Conservation (phyloP, 2,113 vertebrate genomes). For the Tenebrosternarchus preto region DNA sequence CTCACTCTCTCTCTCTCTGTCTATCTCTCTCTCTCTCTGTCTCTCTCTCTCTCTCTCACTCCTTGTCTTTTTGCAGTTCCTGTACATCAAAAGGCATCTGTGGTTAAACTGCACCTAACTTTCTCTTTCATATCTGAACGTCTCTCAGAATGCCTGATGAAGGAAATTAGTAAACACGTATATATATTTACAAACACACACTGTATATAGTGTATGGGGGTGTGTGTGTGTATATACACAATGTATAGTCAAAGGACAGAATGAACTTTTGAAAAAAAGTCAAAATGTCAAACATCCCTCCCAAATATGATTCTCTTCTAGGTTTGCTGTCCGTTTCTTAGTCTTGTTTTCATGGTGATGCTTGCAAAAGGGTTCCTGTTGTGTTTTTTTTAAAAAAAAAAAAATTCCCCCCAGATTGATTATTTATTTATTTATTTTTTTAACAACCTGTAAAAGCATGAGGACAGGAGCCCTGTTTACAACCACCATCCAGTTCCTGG, state of each 20-base stretch:
- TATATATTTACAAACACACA: too few species aligned
- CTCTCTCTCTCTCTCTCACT: constrained; percentile 43
- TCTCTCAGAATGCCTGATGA: constrained; percentile 20
- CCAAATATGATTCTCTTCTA: too few species aligned
- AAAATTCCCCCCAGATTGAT: too few species aligned
- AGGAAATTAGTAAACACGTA: constrained; percentile 32
- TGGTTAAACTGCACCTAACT: constrained; percentile 41
- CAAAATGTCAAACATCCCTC: too few species aligned
- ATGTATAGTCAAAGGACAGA: too few species aligned
- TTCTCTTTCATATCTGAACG: constrained; percentile 28
- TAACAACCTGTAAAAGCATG: not conserved
- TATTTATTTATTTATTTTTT: too few species aligned
- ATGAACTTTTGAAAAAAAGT: too few species aligned
- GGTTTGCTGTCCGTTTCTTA: too few species aligned
- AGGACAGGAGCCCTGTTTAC: not conserved
- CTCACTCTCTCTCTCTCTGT: constrained; percentile 40
- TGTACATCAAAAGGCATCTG: constrained; percentile 41
- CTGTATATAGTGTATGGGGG: too few species aligned
- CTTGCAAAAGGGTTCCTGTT: not conserved
- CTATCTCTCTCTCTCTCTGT: constrained; percentile 45
- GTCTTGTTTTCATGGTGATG: too few species aligned
- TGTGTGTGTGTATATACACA: too few species aligned
- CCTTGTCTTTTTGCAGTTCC: constrained; percentile 30
- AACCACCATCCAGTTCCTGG: constrained; percentile 7
- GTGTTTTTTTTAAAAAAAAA: too few species aligned